Percentiles rank a stretch among this genome's conserved stretches.
Conservation (phyloP, 2,113 vertebrate species). For the Heptranchias perlo region DNA sequence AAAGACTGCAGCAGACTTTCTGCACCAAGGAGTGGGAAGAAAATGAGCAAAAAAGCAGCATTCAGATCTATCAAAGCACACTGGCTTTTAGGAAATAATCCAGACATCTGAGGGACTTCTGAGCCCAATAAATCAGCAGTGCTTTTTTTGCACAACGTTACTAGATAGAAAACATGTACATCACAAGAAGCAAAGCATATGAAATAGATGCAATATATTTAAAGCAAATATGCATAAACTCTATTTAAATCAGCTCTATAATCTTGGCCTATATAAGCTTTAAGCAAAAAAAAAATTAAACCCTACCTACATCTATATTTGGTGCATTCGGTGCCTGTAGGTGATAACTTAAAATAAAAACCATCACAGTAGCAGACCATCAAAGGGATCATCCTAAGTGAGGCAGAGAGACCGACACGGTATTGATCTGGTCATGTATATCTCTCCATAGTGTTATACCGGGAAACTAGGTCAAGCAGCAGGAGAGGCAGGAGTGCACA, state of each 20-base stretch:
- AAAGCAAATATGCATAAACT: background rate
- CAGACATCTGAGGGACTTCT: background rate
- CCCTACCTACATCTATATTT: background rate
- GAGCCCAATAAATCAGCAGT: background rate
- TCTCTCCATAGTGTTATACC: slow-evolving; percentile 2
- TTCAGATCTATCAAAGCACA: background rate
- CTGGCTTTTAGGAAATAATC: background rate
- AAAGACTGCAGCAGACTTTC: slow-evolving; percentile 27
- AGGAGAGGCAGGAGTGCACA: background rate
- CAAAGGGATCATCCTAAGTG: background rate
- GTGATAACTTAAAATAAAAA: background rate
- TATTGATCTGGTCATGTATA: background rate
- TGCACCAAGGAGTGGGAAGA: background rate
- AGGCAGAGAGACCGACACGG: slow-evolving; percentile 9
- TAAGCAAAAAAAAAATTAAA: background rate
- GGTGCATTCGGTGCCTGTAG: background rate
- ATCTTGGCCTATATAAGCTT: slow-evolving; percentile 30
- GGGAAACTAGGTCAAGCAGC: slow-evolving; percentile 34
- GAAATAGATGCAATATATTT: background rate
- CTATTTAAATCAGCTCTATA: background rate
- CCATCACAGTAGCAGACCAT: background rate
- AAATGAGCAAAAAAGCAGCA: background rate
- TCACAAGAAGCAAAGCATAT: background rate
- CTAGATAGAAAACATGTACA: background rate
- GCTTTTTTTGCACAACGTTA: background rate